Base-by-base conservation (phyloP, 2,113 vertebrate species). In the Myrmophylax atrothorax region DNA sequence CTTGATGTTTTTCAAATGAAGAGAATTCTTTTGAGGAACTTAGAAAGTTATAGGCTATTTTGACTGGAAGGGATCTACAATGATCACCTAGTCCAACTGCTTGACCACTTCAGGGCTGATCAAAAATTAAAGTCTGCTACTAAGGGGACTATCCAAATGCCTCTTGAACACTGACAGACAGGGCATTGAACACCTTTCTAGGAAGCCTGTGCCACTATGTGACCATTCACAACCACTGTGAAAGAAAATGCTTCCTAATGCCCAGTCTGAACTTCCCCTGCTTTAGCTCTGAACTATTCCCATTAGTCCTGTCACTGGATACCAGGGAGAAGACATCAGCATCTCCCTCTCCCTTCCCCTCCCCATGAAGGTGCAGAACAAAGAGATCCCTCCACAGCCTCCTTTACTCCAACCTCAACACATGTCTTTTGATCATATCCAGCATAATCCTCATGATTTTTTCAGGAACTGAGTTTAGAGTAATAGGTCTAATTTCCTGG, bases 301-400 rank as follows among this genome's bases (percentile, higher is more conserved):
- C n/a, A 16, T 0, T 0, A 0, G 0, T 20, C 12, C 42, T 37
- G 6, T 6, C 22, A n/a, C 33, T 22, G 37, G 66, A 22, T 24
- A 6, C 10, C 47, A 78, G 1, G 8, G 5, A 78, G 12, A 16
- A 46, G 40, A 40, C 42, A 7, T 35, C 40, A 83, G 47, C 33
- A 58, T 16, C 6, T 62, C 52, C 26, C 33, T 37, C 28, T 38
- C 26, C 49, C 7, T 0, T 70, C 20, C 13, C 19, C 33, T 72
- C 56, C 38, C 35, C 40, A 24, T 6, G 53, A 77, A 67, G 33
- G 8, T 86, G 64, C 1, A 2, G 20, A 72, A 10, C 31, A 25
- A 24, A 7, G 11, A 20, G 44, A 16, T 37, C 5, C 1, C 9
- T 14, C 18, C 26, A n/a, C 40, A 55, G 28, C 3, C 46, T 37